Percentiles rank a stretch among this genome's conserved stretches.
phyloP scores from a whole-genome alignment of 2,113 vertebrate genomes.

The Pagrus major region DNA sequence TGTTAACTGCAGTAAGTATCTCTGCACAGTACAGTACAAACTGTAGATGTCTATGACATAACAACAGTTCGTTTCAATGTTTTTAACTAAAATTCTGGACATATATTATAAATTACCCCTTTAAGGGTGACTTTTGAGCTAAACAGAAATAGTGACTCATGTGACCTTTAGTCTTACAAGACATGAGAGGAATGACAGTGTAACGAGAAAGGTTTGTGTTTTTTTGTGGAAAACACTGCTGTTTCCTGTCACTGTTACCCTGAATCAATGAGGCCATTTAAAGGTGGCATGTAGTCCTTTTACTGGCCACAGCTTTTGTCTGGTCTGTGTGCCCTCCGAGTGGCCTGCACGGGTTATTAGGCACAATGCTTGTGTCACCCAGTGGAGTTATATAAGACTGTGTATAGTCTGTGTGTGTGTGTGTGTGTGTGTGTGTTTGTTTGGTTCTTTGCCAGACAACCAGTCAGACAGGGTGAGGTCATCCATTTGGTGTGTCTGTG shows the following conservation, averaged over 20 bases:
- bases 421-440: slow-evolving; percentile 27
- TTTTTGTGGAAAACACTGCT: not conserved
- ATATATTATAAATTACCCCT: too few species aligned
- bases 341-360: slow-evolving; percentile 41
- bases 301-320: slow-evolving; percentile 17
- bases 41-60: too few species aligned
- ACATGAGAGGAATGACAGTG: not conserved
- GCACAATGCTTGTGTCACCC: slow-evolving; percentile 30
- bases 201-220: not conserved
- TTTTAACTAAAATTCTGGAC: too few species aligned
- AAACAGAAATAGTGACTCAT: not conserved
- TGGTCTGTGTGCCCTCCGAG: not conserved
- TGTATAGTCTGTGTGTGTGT: slow-evolving; percentile 27
- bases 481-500: slow-evolving; percentile 36
- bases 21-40: too few species aligned
- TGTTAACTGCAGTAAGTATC: too few species aligned
- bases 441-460: slow-evolving; percentile 23
- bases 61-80: too few species aligned
- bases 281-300: not conserved
- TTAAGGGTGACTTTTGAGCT: too few species aligned
- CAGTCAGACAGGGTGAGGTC: slow-evolving; percentile 61
- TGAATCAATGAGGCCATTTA: slow-evolving; percentile 5
- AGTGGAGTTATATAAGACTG: slow-evolving; percentile 57
- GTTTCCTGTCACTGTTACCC: slow-evolving; percentile 1
- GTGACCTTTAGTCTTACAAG: too few species aligned